These are phyloP conservation scores for Pseudanteris insignis DNA, from an alignment of 2,888 invertebrate genomes.

Conservation along the genomic window DNA sequence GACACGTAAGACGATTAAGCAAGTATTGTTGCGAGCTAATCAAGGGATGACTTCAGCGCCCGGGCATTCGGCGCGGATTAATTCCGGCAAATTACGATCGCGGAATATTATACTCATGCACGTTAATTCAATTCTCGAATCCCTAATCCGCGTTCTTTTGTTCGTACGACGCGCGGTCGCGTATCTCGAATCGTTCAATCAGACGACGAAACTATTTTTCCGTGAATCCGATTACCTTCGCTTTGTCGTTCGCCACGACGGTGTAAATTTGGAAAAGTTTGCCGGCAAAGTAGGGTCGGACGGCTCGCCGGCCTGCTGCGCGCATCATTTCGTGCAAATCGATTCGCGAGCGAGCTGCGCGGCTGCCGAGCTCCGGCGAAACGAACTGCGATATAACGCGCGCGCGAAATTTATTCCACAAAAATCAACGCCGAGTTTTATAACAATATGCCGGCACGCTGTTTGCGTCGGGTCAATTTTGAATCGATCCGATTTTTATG, in stretches of 20 bases:
- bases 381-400: background rate
- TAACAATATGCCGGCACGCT: constrained; percentile 21
- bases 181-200: too few relatives aligned
- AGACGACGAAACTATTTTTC: too few relatives aligned
- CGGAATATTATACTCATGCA: constrained; percentile 48
- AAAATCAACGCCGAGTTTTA: constrained; percentile 32
- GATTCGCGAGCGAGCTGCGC: background rate
- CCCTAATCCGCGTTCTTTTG: constrained; percentile 33
- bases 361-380: background rate
- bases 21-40: constrained; percentile 60
- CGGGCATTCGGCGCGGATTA: constrained; percentile 56
- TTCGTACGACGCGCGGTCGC: too few relatives aligned
- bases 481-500: too few relatives aligned
- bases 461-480: constrained; percentile 20
- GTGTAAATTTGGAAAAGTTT: too few relatives aligned
- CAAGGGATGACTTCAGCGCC: constrained; percentile 58
- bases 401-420: constrained; percentile 21
- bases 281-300: too few relatives aligned
- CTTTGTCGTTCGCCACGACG: background rate
- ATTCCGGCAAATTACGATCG: constrained; percentile 56
- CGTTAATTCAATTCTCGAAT: constrained; percentile 49
- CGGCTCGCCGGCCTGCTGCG: too few relatives aligned
- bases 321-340: background rate
- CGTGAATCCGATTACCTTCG: too few relatives aligned
- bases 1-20: constrained; percentile 60